Percentiles rank a stretch among this genome's conserved stretches.
phyloP scores from a whole-genome alignment of 2,888 invertebrate species.

The Dynastes tityus region DNA sequence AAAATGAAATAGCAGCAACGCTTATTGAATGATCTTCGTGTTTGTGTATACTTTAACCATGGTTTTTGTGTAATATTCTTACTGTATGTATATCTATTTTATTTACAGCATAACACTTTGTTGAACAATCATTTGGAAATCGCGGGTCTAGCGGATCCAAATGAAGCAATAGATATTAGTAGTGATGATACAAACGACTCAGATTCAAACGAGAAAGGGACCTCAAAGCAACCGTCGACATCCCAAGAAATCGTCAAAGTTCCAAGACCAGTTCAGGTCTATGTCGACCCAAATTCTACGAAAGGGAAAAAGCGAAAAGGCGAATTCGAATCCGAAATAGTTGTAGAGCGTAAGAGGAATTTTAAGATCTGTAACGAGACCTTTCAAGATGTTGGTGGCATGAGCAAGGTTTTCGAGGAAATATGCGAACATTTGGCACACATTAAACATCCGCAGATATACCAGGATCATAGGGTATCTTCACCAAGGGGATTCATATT shows the following conservation, averaged over 20 bases:
- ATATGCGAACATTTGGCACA: conserved; percentile 78
- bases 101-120: conserved; percentile 58
- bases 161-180: conserved; percentile 85
- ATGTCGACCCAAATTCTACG: conserved; percentile 4
- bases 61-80: too few species aligned
- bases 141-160: conserved; percentile 74
- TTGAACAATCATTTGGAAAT: conserved; percentile 70
- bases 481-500: conserved; percentile 93
- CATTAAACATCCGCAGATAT: conserved; percentile 93
- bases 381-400: conserved; percentile 88
- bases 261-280: conserved; percentile 52
- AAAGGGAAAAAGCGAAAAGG: conserved; percentile 66
- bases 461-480: conserved; percentile 85
- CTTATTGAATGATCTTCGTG: too few species aligned
- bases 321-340: conserved; percentile 66
- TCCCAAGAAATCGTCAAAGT: conserved; percentile 65
- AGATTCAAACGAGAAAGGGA: conserved; percentile 62
- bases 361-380: conserved; percentile 71
- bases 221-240: conserved; percentile 68
- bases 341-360: conserved; percentile 67
- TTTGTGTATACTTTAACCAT: too few species aligned
- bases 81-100: conserved; percentile 39
- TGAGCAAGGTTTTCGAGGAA: conserved; percentile 78
- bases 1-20: too few species aligned
- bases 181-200: conserved; percentile 81